Evolutionary conservation across 92 coral and sea anemone species (phyloP).

Genomic region (Pocillopora grandis): DNA sequence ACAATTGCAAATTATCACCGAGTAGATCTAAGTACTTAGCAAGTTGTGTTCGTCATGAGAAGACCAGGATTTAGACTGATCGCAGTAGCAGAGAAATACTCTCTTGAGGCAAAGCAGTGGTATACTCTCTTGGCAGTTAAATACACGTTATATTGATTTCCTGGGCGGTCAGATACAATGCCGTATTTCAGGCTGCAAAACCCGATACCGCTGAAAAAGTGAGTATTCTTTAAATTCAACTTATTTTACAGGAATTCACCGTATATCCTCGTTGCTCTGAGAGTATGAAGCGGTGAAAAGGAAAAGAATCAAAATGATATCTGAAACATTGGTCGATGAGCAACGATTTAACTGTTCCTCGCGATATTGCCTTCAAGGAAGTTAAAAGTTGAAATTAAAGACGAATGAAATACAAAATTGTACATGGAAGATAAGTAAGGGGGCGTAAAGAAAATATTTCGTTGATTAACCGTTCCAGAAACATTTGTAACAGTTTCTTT

Average conservation of each 20-base stretch:
- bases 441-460: neutral
- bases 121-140: neutral
- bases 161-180: slow-evolving; percentile 19
- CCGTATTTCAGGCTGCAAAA: slow-evolving; percentile 31
- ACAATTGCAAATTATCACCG: neutral
- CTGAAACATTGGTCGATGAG: no score
- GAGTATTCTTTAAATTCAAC: neutral
- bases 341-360: no score
- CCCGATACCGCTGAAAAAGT: slow-evolving; percentile 35
- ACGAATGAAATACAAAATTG: neutral
- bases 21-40: neutral
- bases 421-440: neutral
- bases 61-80: neutral
- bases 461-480: neutral
- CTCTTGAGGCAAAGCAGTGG: neutral
- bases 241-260: no score
- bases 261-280: neutral
- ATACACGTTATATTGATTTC: neutral
- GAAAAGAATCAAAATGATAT: neutral
- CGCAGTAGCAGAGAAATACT: neutral
- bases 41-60: neutral
- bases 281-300: neutral
- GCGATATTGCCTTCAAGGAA: no score
- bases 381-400: no score
- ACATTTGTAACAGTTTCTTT: neutral